These are phyloP conservation scores for Ammodytes dubius DNA, from an alignment of 2,113 vertebrate species.

Conservation along the genomic window DNA sequence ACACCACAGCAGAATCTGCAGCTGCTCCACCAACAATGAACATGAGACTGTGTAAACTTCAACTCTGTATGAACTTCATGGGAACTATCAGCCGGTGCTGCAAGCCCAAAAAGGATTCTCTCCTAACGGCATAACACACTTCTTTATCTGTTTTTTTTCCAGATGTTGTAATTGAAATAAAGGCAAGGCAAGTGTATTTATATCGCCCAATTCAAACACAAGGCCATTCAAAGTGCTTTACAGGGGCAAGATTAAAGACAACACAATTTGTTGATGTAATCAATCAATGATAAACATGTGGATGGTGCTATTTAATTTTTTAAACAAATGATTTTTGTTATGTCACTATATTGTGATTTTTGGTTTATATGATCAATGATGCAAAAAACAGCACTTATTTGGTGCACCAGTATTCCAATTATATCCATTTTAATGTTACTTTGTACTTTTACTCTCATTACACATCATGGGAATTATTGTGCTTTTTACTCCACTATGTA, in stretches of 20 bases:
- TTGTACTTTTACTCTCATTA: background rate
- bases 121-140: background rate
- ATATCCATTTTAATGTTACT: background rate
- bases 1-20: constrained; percentile 17
- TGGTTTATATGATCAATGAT: background rate
- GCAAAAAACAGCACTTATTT: background rate
- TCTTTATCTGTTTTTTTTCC: background rate
- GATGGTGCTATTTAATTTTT: background rate
- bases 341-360: background rate
- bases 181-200: too few species aligned
- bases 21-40: background rate
- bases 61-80: constrained; percentile 47
- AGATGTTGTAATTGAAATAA: background rate
- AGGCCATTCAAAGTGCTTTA: too few species aligned
- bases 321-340: background rate
- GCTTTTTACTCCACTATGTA: background rate
- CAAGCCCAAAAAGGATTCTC: constrained; percentile 6
- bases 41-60: constrained; percentile 23
- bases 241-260: too few species aligned
- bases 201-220: too few species aligned
- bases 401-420: too few species aligned
- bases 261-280: background rate
- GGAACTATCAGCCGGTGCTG: constrained; percentile 9
- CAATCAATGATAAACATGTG: background rate
- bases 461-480: background rate